A percentile compares a stretch with the other conserved stretches of the same genome.
phyloP scores from a whole-genome alignment of 23 tunicate genomes.

The Oikopleura dioica region DNA sequence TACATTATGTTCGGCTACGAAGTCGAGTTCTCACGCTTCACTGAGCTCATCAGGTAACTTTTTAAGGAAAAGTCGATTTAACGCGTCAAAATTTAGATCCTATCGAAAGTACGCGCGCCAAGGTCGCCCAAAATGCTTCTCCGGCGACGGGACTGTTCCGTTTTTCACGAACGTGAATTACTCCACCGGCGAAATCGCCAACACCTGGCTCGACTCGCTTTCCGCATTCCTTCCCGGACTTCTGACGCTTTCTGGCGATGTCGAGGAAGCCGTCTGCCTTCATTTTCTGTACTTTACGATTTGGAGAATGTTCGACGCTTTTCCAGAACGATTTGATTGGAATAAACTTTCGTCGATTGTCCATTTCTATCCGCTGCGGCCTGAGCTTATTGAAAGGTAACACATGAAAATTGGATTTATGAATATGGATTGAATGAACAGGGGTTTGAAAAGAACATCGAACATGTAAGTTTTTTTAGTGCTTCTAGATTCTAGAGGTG shows the following conservation, averaged over 20 bases:
- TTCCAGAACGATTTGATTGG: constrained; percentile 80
- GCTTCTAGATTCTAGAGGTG: background rate
- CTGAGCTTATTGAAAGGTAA: constrained; percentile 74
- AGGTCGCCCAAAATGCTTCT: constrained; percentile 52
- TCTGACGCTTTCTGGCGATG: constrained; percentile 61
- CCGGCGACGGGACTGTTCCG: constrained; percentile 58
- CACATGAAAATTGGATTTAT: too few relatives aligned
- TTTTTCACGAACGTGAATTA: constrained; percentile 68
- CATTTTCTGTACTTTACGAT: constrained; percentile 80
- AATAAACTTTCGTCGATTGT: constrained; percentile 37
- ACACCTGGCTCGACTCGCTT: constrained; percentile 82
- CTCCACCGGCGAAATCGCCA: constrained; percentile 40
- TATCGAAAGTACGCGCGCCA: background rate
- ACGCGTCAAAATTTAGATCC: too few relatives aligned
- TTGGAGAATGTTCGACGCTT: constrained; percentile 71
- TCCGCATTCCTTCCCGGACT: constrained; percentile 81
- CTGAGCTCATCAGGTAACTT: background rate
- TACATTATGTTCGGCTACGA: background rate
- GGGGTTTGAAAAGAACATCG: too few relatives aligned
- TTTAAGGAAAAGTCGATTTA: too few relatives aligned
- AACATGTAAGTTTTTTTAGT: background rate
- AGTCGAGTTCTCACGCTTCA: background rate
- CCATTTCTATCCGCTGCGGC: constrained; percentile 59
- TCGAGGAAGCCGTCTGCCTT: constrained; percentile 81
- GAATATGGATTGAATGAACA: too few relatives aligned